A percentile compares a stretch with the other conserved stretches of the same genome.
phyloP scores from a whole-genome alignment of 2,888 invertebrate genomes.

The Alsophila aescularia region DNA sequence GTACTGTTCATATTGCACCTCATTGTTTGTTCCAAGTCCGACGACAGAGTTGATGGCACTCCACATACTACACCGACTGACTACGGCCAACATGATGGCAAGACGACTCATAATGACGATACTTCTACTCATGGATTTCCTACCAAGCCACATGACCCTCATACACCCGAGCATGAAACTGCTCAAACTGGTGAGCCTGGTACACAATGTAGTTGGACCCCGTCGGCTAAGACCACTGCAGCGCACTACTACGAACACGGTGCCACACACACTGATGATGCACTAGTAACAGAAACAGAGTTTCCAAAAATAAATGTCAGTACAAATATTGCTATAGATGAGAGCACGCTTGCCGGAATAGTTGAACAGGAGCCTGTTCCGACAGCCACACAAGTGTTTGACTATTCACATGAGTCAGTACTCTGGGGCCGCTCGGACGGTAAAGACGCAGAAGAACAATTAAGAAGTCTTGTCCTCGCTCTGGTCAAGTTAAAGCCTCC shows the following conservation, averaged over 20 bases:
- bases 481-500: slow-evolving; percentile 61
- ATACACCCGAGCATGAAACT: neutral
- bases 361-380: neutral
- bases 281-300: neutral
- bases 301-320: neutral
- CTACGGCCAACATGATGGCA: neutral
- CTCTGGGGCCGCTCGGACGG: slow-evolving; percentile 42
- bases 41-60: neutral
- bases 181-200: slow-evolving; percentile 9
- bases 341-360: neutral
- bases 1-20: slow-evolving; percentile 65
- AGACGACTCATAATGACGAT: too few species aligned
- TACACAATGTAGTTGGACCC: slow-evolving; percentile 65
- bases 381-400: neutral
- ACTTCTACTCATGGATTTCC: too few species aligned
- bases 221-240: slow-evolving; percentile 57
- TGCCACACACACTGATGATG: neutral
- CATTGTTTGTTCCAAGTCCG: slow-evolving; percentile 46
- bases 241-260: slow-evolving; percentile 49
- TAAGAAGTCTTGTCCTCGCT: slow-evolving; percentile 51
- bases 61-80: neutral
- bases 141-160: neutral
- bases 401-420: slow-evolving; percentile 5
- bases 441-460: slow-evolving; percentile 39
- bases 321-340: neutral